Evolutionary conservation across 2,888 invertebrate species (phyloP), one percentile per base, ranked within the genome.

Genomic region (Pollenia labialis): DNA sequence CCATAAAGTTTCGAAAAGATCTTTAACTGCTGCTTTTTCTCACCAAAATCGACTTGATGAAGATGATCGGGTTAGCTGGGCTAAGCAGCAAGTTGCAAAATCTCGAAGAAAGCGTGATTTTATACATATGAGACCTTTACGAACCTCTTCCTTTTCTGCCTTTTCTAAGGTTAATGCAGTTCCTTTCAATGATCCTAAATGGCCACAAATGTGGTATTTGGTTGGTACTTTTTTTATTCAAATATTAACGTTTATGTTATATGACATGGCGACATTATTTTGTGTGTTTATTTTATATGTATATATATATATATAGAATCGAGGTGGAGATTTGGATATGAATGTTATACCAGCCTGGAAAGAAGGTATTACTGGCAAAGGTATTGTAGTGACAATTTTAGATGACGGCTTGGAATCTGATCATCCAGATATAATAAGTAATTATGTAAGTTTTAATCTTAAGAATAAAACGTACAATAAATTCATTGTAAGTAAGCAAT

Each of bases 171-270:
- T 92, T 44, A 91, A 92, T 85, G 89, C 90, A 54, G 90, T 92
- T 89, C 94, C 94, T 88, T 94, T 97, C 88, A 97, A 97, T 92
- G 99, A 99, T 94, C 97, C 97, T 48, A 96, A 97, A 94, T 99
- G 99, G 99, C 95, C 96, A 50, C 96, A 96, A 90, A 98, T 98
- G 98, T 99, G 99, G 99, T 99, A 99, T 94, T 94, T 99, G 95
- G 98, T 98, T 94, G 96, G 97, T 96, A 16, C 18, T 46, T 75
- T 23, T 23, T 23, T 44, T 23, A 11, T 62, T 2, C 16, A 14
- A 8, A 42, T 0, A 56, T 14, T 16, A 11, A 18, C 40, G 62
- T 52, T 42, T 6, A 32, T 6, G 6, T 32, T 32, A 1, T 32
- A 32, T 32, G 32, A 32, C 6, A 32, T 32, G 32, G 32, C 6